These are phyloP conservation scores for Nemoura dubitans DNA, from an alignment of 2,888 invertebrate genomes.

Conservation along the genomic window DNA sequence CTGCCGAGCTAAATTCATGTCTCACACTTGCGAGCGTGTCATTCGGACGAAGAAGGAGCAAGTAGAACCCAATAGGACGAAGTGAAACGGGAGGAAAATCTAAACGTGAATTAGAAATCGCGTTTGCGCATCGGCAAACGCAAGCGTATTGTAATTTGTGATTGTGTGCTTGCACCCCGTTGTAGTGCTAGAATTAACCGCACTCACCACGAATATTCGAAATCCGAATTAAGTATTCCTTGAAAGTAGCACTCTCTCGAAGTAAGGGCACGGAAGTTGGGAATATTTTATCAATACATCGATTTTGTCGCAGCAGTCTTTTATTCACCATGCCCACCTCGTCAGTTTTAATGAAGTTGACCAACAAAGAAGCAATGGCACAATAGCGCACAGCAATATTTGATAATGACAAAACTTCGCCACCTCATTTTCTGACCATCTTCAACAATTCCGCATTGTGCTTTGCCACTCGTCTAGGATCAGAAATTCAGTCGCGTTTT, in stretches of 20 bases:
- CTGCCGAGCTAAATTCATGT: not conserved
- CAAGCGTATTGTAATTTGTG: not conserved
- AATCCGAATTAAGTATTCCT: not conserved
- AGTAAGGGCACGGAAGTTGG: not conserved
- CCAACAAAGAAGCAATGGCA: not conserved
- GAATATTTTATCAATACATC: not conserved
- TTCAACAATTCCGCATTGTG: slow-evolving; percentile 21
- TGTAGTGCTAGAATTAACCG: not conserved
- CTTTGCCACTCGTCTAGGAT: not conserved
- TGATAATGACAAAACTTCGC: not conserved
- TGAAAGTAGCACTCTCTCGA: not conserved
- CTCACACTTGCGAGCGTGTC: not conserved
- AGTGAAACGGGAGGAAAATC: not conserved
- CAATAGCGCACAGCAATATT: not conserved
- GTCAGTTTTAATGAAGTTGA: not conserved
- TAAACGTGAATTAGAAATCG: not conserved
- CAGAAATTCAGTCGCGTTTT: slow-evolving; percentile 23
- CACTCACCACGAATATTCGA: not conserved
- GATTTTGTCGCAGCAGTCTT: not conserved
- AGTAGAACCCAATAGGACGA: not conserved
- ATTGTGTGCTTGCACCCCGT: not conserved
- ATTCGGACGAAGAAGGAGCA: not conserved
- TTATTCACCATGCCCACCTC: not conserved
- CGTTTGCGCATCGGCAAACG: not conserved
- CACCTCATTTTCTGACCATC: slow-evolving; percentile 19